Evolutionary conservation across 1,140 invertebrate species (phyloP).

Genomic region (Trichomalopsis sarcophagae): DNA sequence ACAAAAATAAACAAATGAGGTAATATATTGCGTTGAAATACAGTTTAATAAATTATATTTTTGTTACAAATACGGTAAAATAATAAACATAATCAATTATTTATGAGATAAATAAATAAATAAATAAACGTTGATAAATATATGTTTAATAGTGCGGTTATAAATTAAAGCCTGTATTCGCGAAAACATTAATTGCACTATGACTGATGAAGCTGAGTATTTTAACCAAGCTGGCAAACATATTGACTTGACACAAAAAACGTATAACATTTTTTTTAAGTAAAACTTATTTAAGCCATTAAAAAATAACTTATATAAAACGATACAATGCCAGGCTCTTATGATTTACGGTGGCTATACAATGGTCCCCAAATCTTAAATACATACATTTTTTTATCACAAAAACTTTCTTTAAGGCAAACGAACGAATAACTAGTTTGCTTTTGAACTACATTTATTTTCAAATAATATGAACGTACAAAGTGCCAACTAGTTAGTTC

Average conservation of each 20-base stretch:
- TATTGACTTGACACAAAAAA: background rate
- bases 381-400: background rate
- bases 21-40: background rate
- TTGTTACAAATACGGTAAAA: background rate
- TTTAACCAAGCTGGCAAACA: background rate
- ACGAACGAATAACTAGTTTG: no score
- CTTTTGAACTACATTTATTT: no score
- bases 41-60: background rate
- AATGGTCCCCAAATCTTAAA: background rate
- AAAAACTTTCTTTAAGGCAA: background rate
- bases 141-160: background rate
- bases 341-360: background rate
- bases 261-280: background rate
- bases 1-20: background rate
- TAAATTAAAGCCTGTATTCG: background rate
- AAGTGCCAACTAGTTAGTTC: background rate
- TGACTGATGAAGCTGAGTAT: background rate
- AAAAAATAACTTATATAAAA: background rate
- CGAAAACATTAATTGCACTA: background rate
- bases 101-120: background rate
- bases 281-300: background rate
- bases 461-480: background rate
- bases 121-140: background rate
- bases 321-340: background rate
- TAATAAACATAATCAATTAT: background rate